Evolutionary conservation across 2,797 vertebrate species (phyloP), one percentile per base, ranked within the genome.

Genomic region (Argya squamiceps): DNA sequence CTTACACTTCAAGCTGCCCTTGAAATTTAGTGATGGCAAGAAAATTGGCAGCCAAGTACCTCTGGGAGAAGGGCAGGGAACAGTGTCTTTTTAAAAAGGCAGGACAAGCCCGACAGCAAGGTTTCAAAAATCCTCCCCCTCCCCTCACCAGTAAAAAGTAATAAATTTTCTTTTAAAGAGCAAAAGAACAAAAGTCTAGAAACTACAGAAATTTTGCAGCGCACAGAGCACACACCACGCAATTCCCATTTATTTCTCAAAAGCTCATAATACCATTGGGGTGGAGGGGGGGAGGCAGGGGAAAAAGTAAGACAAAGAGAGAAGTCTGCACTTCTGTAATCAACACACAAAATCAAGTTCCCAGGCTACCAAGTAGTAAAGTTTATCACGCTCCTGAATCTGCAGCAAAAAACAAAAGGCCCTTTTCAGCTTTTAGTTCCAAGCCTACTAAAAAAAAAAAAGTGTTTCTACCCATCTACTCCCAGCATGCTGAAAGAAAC

Each of bases 321-420:
- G 5, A 91, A 83, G 49, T 58, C 44, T 71, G 64, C 41, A 27
- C 32, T 95, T 47, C 55, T 64, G 36, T 55, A 89, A 96, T 96
- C 71, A 87, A 70, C 67, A 70, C 36, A 84, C 27, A 93, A 93
- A 95, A 84, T 84, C 84, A 74, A 87, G 93, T 91, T 96, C 95
- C 96, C 94, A 96, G 91, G 94, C 95, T 94, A 93, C 95, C 68
- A 64, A 94, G 67, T 11, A 83, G 84, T 93, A 85, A 97, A 97
- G 93, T 95, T 96, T 94, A 96, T 96, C 91, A 96, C 16, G 24
- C 83, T 94, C 75, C 68, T 62, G 74, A 93, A 94, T 96, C 91
- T 94, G 49, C 87, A 91, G 32, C 18, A 30, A 77, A 67, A 96
- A 95, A 96, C 84, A 96, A 97, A 96, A 93, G 81, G 49, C 30